These are phyloP conservation scores for Siphlonurus alternatus DNA, from an alignment of 2,888 invertebrate species.

Conservation along the genomic window DNA sequence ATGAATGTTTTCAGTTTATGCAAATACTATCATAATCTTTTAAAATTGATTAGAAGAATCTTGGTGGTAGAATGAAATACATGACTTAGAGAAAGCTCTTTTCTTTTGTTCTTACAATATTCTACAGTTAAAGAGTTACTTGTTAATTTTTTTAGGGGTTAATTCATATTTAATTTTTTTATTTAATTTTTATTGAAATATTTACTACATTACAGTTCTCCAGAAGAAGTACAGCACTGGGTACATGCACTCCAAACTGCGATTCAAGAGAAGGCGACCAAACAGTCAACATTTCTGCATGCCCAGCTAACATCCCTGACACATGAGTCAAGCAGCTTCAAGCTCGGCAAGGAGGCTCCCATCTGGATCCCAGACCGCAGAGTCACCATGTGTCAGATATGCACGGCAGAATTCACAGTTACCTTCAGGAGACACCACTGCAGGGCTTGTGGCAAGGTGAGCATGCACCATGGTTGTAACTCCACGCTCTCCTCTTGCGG, in stretches of 20 bases:
- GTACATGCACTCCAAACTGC: constrained; percentile 29
- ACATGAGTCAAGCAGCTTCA: background rate
- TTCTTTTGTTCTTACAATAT: too few relatives aligned
- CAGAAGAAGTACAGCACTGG: constrained; percentile 34
- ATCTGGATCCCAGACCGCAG: constrained; percentile 40
- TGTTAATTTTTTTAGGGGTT: too few relatives aligned
- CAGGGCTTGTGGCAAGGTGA: constrained; percentile 45
- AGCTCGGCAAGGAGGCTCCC: constrained; percentile 24
- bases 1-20: too few relatives aligned
- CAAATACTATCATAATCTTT: too few relatives aligned
- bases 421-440: constrained; percentile 48
- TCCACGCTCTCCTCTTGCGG: background rate
- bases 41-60: too few relatives aligned
- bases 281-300: constrained; percentile 25
- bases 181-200: too few relatives aligned
- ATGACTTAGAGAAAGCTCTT: too few relatives aligned
- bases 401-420: constrained; percentile 39
- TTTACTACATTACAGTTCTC: constrained; percentile 21
- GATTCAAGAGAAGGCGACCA: constrained; percentile 28
- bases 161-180: too few relatives aligned
- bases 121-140: too few relatives aligned
- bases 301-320: constrained; percentile 10
- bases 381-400: constrained; percentile 46
- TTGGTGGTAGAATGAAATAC: too few relatives aligned
- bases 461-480: constrained; percentile 13